phyloP scores from a whole-genome alignment of 2,888 invertebrate genomes.

The Phania funesta region DNA sequence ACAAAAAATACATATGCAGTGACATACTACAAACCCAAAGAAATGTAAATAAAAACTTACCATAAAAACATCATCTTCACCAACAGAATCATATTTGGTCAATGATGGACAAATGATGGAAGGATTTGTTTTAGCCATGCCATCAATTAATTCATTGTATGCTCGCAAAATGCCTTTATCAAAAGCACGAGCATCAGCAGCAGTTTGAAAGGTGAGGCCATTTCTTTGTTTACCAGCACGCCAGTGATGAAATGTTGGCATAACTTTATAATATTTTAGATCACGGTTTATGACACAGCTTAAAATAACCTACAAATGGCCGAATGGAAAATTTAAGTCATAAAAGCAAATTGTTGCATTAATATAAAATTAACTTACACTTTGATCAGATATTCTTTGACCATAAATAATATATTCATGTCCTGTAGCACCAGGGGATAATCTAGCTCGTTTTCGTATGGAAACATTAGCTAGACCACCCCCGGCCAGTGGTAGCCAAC shows the following conservation, averaged over 20 bases:
- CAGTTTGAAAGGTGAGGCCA: slow-evolving; percentile 97
- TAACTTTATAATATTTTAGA: slow-evolving; percentile 97
- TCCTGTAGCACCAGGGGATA: slow-evolving; percentile 82
- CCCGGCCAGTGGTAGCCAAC: slow-evolving; percentile 96
- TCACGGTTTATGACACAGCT: slow-evolving; percentile 97
- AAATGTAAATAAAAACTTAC: slow-evolving; percentile 81
- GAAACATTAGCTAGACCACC: slow-evolving; percentile 97
- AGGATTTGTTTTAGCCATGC: slow-evolving; percentile 89
- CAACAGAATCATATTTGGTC: slow-evolving; percentile 85
- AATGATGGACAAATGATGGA: slow-evolving; percentile 80
- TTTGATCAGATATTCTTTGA: slow-evolving; percentile 94
- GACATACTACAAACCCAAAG: neutral
- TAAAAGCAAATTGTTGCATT: neutral
- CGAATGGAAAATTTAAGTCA: neutral
- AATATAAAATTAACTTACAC: slow-evolving; percentile 83
- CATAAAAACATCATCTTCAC: slow-evolving; percentile 97
- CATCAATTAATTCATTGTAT: slow-evolving; percentile 93
- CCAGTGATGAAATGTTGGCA: slow-evolving; percentile 99
- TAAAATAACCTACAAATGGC: slow-evolving; percentile 88
- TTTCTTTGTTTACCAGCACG: slow-evolving; percentile 96
- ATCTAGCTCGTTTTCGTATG: slow-evolving; percentile 88
- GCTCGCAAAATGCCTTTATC: slow-evolving; percentile 95
- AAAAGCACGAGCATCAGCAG: slow-evolving; percentile 96
- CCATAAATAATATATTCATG: slow-evolving; percentile 97
- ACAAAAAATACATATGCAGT: slow-evolving; percentile 6